Percentiles rank a stretch among this genome's conserved stretches.
phyloP scores from a whole-genome alignment of 2,888 invertebrate species.

The Abrostola tripartita region DNA sequence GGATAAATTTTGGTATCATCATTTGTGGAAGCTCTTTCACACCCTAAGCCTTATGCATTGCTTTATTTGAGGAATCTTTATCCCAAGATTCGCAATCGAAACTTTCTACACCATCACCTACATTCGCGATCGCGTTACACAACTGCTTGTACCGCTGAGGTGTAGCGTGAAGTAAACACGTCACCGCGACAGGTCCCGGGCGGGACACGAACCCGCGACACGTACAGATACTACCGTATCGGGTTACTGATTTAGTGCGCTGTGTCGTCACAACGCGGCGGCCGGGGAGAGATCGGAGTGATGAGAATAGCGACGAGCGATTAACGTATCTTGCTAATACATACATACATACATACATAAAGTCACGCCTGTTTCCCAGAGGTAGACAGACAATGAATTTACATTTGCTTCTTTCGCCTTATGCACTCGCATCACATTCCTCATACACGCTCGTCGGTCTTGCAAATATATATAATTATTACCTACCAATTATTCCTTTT shows the following conservation, averaged over 20 bases:
- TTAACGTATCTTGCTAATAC: neutral
- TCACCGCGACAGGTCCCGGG: conserved; percentile 62
- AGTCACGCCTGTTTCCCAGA: too few relatives aligned
- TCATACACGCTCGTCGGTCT: too few relatives aligned
- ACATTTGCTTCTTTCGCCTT: too few relatives aligned
- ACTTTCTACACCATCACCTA: conserved; percentile 62
- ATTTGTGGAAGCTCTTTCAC: neutral
- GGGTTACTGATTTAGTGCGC: conserved; percentile 78
- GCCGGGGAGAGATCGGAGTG: conserved; percentile 33
- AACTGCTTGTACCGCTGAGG: conserved; percentile 60
- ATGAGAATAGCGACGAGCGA: conserved; percentile 45
- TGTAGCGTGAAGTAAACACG: conserved; percentile 74
- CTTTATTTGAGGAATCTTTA: neutral
- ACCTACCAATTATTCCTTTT: too few relatives aligned
- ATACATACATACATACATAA: too few relatives aligned
- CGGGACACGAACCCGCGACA: conserved; percentile 74
- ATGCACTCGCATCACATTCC: too few relatives aligned
- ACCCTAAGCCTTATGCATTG: neutral
- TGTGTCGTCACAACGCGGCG: conserved; percentile 73
- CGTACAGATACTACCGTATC: conserved; percentile 80
- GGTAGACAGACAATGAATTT: too few relatives aligned
- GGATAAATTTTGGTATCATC: too few relatives aligned
- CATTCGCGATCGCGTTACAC: conserved; percentile 65
- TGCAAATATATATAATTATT: too few relatives aligned
- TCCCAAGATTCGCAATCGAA: conserved; percentile 1